These are phyloP conservation scores for Monopis laevigella DNA, from an alignment of 2,888 invertebrate species.

Conservation along the genomic window DNA sequence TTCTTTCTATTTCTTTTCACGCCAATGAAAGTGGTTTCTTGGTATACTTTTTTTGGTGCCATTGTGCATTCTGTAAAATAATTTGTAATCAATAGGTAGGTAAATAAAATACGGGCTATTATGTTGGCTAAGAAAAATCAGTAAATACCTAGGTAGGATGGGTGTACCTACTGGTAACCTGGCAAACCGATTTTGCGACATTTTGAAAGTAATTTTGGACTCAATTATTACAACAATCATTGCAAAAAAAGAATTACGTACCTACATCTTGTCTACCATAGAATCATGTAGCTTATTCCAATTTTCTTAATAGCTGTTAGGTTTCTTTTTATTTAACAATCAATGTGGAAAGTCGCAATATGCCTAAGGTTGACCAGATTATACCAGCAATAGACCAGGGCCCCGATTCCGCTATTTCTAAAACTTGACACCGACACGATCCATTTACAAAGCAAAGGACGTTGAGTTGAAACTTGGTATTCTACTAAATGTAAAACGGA, in stretches of 20 bases:
- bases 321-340: constrained; percentile 16
- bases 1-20: background rate
- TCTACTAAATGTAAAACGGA: too few species aligned
- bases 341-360: constrained; percentile 16
- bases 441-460: too few species aligned
- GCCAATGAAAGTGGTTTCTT: background rate
- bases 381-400: constrained; percentile 16
- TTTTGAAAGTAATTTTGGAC: constrained; percentile 17
- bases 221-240: constrained; percentile 15
- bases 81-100: too few species aligned
- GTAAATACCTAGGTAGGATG: too few species aligned
- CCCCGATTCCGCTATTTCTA: too few species aligned
- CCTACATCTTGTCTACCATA: constrained; percentile 14
- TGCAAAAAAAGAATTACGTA: constrained; percentile 13
- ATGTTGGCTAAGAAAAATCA: too few species aligned
- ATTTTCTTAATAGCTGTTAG: constrained; percentile 17
- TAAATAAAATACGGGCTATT: too few species aligned
- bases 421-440: too few species aligned
- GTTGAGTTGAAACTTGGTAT: too few species aligned
- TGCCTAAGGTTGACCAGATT: constrained; percentile 18
- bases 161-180: constrained; percentile 7
- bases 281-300: constrained; percentile 14
- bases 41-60: background rate
- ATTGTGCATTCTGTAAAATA: background rate
- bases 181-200: constrained; percentile 16